Conservation (phyloP, 92 coral and sea anemone species). For the Micromussa lordhowensis region DNA sequence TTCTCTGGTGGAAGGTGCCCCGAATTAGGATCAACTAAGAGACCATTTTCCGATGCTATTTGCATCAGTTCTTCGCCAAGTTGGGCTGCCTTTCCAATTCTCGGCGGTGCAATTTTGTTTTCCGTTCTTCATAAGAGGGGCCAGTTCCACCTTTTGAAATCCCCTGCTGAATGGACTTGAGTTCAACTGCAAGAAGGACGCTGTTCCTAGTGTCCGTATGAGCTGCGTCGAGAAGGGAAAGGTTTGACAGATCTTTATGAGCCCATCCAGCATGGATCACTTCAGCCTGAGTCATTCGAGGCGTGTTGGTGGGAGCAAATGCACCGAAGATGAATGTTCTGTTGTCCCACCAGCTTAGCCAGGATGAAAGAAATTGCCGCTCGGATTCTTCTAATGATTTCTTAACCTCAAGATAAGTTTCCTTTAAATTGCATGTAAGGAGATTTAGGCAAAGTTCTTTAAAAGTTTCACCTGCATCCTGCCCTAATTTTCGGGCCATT, state of each 20-base stretch:
- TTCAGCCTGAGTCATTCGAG: constrained; percentile 66
- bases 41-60: constrained; percentile 34
- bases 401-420: constrained; percentile 22
- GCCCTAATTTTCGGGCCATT: constrained; percentile 22
- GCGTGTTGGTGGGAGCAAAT: constrained; percentile 38
- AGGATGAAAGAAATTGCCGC: constrained; percentile 45
- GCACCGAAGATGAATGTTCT: constrained; percentile 39
- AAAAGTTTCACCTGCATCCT: constrained; percentile 12
- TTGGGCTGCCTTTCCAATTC: constrained; percentile 35
- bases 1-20: constrained; percentile 30
- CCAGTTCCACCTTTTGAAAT: constrained; percentile 42
- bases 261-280: constrained; percentile 68
- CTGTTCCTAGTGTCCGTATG: constrained; percentile 59
- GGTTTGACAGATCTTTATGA: constrained; percentile 53
- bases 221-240: constrained; percentile 63
- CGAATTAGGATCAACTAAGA: constrained; percentile 38
- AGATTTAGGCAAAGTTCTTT: constrained; percentile 22
- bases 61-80: constrained; percentile 33
- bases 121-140: constrained; percentile 25
- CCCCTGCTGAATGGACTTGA: constrained; percentile 15
- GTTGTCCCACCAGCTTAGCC: constrained; percentile 59
- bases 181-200: constrained; percentile 40
- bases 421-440: constrained; percentile 34
- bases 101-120: constrained; percentile 12
- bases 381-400: constrained; percentile 31